Evolutionary conservation across 2,888 invertebrate genomes (phyloP), one percentile per base, ranked within the genome.

Genomic region (Holacanthella duospinosa): DNA sequence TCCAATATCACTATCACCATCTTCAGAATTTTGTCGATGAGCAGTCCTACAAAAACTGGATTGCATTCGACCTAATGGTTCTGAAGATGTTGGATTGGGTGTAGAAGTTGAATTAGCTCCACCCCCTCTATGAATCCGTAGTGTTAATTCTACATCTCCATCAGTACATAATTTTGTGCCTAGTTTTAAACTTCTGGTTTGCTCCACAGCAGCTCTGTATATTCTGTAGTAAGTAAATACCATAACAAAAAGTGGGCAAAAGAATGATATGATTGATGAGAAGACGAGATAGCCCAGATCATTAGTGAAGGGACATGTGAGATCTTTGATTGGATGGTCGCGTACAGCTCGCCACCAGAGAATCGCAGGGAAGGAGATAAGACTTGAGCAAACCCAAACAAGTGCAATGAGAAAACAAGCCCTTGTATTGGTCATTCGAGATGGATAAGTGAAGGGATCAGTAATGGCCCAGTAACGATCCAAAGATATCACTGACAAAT

Each of bases 381-480:
- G 87, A 64, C 93, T 89, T 19, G 96, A 94, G 77, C 95, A 93
- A 43, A 96, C 84, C 97, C 97, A 99, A 4, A 97, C 95, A 6
- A 88, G 86, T 0, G 89, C 89, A 67, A 99, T 96, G 9, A 96
- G 82, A 28, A 89, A 82, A 2, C 86, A 87, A 0, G 95, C 93
- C 64, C 91, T 83, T 64, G 86, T 84, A 53, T 89, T 85, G 28
- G 92, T 93, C 92, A 99, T 96, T 68, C 88, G 83, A 80, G 89
- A 90, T 1, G 96, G 94, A 79, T 99, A 99, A 57, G 92, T 91
- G 71, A 99, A 94, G 0, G 99, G 97, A 79, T 97, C 95, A 19
- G 94, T 95, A 68, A 97, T 97, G 55, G 97, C 97, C 95, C 96
- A 95, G 78, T 97, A 99, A 24, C 95, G 85, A 77, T 96, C 96